phyloP scores from a whole-genome alignment of 2,797 vertebrate genomes.

The Enteromius viviparus region DNA sequence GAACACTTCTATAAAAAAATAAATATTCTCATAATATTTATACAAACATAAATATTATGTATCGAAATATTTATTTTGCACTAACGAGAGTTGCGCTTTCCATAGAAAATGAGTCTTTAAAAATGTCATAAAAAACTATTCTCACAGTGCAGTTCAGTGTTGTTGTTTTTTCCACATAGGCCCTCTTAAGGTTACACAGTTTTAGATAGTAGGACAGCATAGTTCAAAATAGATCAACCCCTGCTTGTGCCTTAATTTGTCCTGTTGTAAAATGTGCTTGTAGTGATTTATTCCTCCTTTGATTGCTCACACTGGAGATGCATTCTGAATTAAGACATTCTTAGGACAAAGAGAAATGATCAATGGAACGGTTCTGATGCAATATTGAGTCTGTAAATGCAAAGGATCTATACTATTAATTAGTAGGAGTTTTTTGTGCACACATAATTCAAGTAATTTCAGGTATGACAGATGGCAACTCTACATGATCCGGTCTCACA shows the following conservation, averaged over 20 bases:
- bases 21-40: conserved; percentile 81
- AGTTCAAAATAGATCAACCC: background rate
- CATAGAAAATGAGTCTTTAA: conserved; percentile 31
- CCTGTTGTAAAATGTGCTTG: conserved; percentile 10
- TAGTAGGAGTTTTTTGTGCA: conserved; percentile 49
- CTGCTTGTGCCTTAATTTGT: background rate
- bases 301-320: background rate
- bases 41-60: conserved; percentile 58
- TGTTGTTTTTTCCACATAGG: background rate
- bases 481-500: conserved; percentile 49
- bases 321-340: conserved; percentile 14
- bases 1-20: conserved; percentile 63
- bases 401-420: background rate
- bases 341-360: background rate
- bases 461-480: conserved; percentile 64
- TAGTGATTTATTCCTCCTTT: background rate
- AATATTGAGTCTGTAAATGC: conserved; percentile 5
- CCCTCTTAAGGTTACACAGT: conserved; percentile 10
- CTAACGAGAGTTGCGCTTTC: conserved; percentile 39
- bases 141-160: conserved; percentile 46
- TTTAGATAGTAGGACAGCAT: conserved; percentile 31
- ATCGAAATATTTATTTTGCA: conserved; percentile 52
- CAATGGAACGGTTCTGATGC: background rate
- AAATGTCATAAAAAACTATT: conserved; percentile 30
- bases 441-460: conserved; percentile 80